Percentiles rank a stretch among this genome's conserved stretches.
Evolutionary conservation across 2,113 vertebrate species (phyloP).

Genomic region (Morone chrysops): DNA sequence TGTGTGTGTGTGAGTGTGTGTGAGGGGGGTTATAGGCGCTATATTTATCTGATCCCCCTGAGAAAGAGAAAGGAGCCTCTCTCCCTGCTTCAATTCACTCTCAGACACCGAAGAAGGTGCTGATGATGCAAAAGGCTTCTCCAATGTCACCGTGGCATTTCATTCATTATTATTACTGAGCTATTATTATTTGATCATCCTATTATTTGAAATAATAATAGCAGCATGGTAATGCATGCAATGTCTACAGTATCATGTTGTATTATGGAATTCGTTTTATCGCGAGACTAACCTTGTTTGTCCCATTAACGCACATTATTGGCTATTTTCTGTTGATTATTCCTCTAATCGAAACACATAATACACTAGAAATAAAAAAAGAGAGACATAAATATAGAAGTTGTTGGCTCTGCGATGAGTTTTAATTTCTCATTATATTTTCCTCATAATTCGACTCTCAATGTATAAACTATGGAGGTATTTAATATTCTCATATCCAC

Average conservation of each 20-base stretch:
- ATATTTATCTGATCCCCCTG: conserved; percentile 96
- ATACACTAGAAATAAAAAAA: background rate
- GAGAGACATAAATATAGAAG: background rate
- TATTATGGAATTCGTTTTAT: conserved; percentile 15
- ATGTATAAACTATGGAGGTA: background rate
- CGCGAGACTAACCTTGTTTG: background rate
- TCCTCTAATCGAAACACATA: background rate
- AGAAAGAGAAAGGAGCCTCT: conserved; percentile 90
- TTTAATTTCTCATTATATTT: background rate
- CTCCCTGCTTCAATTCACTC: conserved; percentile 87
- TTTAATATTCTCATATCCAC: background rate
- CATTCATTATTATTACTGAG: conserved; percentile 81
- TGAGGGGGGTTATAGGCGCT: conserved; percentile 81
- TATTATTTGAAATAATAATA: background rate
- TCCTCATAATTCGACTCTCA: background rate
- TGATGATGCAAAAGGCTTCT: conserved; percentile 88
- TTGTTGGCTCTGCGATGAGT: background rate
- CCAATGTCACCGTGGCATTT: conserved; percentile 88
- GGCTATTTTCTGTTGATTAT: background rate
- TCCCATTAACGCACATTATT: background rate
- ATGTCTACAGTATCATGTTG: background rate
- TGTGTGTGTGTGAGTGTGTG: conserved; percentile 71
- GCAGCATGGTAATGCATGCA: background rate
- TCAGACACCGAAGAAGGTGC: conserved; percentile 90
- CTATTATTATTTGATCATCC: conserved; percentile 77